Evolutionary conservation across 2,113 vertebrate genomes (phyloP).

Genomic region (Corythoichthys haematopterus): DNA sequence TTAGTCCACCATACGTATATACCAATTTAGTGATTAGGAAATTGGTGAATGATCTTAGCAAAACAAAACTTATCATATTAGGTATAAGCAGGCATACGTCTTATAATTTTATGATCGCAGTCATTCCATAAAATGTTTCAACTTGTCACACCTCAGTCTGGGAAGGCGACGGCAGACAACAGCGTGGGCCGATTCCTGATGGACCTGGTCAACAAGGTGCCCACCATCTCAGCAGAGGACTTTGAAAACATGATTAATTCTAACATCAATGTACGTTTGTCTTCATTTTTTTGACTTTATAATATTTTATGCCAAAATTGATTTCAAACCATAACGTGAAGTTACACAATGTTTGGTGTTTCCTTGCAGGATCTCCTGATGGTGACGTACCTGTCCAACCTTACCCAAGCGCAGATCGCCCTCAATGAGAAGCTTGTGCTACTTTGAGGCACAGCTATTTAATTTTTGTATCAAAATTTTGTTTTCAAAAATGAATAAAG

Average conservation of each 20-base stretch:
- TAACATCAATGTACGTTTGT: constrained; percentile 90
- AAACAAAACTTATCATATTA: not conserved
- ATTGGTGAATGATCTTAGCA: too few relatives aligned
- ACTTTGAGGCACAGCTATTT: constrained; percentile 63
- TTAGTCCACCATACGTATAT: too few relatives aligned
- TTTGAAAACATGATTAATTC: constrained; percentile 98
- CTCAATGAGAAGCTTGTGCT: constrained; percentile 89
- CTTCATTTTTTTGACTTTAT: too few relatives aligned
- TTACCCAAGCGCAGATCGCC: constrained; percentile 91
- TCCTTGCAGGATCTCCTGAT: constrained; percentile 84
- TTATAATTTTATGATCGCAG: not conserved
- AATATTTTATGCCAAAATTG: not conserved
- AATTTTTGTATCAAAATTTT: constrained; percentile 58
- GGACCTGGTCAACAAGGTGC: constrained; percentile 96
- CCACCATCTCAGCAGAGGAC: constrained; percentile 91
- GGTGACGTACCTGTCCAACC: constrained; percentile 93
- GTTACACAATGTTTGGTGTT: constrained; percentile 32
- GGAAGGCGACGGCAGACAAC: constrained; percentile 92
- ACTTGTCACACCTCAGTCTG: constrained; percentile 78
- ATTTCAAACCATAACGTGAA: too few relatives aligned
- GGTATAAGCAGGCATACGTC: not conserved
- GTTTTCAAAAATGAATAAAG: constrained; percentile 54
- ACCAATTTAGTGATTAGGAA: too few relatives aligned
- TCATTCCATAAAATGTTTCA: constrained; percentile 18
- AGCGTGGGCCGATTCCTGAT: constrained; percentile 92